Percentiles rank a stretch among this genome's conserved stretches.
These are phyloP conservation scores for Strix uralensis DNA, from an alignment of 2,113 vertebrate genomes.

Conservation along the genomic window DNA sequence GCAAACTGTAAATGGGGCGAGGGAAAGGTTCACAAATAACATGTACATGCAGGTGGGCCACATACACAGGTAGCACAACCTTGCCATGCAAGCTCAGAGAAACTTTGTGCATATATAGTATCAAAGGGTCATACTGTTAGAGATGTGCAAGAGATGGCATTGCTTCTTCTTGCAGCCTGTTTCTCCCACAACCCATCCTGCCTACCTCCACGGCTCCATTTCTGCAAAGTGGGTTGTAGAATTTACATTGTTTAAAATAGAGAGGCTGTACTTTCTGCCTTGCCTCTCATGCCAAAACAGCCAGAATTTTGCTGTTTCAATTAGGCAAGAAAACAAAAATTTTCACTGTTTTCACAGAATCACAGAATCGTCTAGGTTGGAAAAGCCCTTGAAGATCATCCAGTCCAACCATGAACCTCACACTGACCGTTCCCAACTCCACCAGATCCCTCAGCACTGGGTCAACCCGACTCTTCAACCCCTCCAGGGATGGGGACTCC, in stretches of 20 bases:
- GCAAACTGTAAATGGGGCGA: not conserved
- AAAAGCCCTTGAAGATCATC: no score
- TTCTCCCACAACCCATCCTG: not conserved
- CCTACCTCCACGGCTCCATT: not conserved
- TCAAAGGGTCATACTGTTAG: not conserved
- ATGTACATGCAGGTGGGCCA: rapidly evolving
- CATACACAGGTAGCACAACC: not conserved
- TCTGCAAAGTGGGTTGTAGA: not conserved
- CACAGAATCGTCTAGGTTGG: no score
- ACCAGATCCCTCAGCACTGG: no score
- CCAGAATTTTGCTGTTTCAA: not conserved
- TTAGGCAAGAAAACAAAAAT: not conserved
- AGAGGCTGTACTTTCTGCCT: not conserved
- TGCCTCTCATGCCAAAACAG: not conserved
- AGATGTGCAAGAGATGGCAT: not conserved
- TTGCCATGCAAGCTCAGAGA: not conserved
- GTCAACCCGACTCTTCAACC: no score
- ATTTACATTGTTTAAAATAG: not conserved
- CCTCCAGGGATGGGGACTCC: no score
- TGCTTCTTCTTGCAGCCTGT: not conserved
- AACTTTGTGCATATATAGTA: not conserved
- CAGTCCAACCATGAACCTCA: no score
- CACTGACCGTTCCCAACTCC: no score
- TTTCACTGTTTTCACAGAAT: not conserved
- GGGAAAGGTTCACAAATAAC: not conserved